These are phyloP conservation scores for Hyperopisus bebe DNA, from an alignment of 2,113 vertebrate species.

Conservation along the genomic window DNA sequence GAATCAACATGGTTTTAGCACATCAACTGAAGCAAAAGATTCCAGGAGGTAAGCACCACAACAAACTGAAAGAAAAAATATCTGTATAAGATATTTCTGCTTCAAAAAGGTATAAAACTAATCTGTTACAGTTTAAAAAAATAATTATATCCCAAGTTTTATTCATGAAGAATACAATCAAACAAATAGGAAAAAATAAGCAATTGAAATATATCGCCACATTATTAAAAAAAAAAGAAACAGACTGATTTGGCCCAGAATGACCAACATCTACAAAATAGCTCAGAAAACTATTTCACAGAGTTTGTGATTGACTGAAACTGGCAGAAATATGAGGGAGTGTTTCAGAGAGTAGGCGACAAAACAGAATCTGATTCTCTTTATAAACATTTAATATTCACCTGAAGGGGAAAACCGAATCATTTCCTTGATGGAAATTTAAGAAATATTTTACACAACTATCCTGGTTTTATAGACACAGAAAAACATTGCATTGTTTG, in stretches of 20 bases:
- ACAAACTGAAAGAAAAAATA: background rate
- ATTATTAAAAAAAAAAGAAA: background rate
- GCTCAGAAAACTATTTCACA: background rate
- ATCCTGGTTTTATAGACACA: background rate
- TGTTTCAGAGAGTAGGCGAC: background rate
- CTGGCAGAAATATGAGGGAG: background rate
- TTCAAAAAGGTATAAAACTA: background rate
- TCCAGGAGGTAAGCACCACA: background rate
- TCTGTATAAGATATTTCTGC: background rate
- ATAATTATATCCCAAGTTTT: background rate
- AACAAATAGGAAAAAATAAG: background rate
- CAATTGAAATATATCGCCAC: background rate
- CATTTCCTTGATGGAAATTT: background rate
- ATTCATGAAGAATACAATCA: background rate
- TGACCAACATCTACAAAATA: background rate
- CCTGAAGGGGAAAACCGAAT: background rate
- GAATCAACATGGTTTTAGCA: background rate
- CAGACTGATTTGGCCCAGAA: background rate
- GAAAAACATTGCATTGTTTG: background rate
- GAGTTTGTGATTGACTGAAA: background rate
- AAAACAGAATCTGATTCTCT: slow-evolving; percentile 1
- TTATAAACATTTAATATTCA: slow-evolving; percentile 5
- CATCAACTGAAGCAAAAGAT: background rate
- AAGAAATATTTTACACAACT: background rate
- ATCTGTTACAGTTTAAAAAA: background rate